These are phyloP conservation scores for Plotosus lineatus DNA, from an alignment of 2,113 vertebrate species.

Conservation along the genomic window DNA sequence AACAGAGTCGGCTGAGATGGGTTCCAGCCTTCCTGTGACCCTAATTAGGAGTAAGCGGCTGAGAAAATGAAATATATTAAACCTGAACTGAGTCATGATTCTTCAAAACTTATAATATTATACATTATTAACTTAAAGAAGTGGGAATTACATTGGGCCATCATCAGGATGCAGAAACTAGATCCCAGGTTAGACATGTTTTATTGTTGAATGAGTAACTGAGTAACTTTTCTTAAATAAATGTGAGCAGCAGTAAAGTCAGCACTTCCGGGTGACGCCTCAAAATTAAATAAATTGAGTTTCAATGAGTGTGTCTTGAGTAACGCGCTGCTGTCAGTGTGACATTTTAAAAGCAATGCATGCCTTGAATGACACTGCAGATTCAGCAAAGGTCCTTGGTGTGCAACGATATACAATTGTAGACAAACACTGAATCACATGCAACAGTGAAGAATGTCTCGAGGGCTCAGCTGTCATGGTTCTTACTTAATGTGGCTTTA, in stretches of 20 bases:
- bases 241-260: not conserved
- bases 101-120: too few species aligned
- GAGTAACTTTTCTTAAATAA: too few species aligned
- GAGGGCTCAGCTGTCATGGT: not conserved
- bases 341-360: not conserved
- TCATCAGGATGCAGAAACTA: not conserved
- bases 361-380: not conserved
- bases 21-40: too few species aligned
- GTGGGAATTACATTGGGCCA: not conserved
- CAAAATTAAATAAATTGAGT: not conserved
- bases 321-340: not conserved
- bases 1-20: too few species aligned
- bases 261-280: not conserved
- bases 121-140: too few species aligned
- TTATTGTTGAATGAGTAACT: not conserved
- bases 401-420: too few species aligned
- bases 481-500: not conserved
- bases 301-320: not conserved
- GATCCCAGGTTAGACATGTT: not conserved
- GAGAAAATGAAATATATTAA: too few species aligned
- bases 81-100: too few species aligned
- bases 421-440: not conserved
- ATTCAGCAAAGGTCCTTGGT: not conserved
- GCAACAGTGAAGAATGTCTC: not conserved
- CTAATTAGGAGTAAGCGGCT: too few species aligned